These are phyloP conservation scores for Fulica atra DNA, from an alignment of 2,113 vertebrate species.

Conservation along the genomic window DNA sequence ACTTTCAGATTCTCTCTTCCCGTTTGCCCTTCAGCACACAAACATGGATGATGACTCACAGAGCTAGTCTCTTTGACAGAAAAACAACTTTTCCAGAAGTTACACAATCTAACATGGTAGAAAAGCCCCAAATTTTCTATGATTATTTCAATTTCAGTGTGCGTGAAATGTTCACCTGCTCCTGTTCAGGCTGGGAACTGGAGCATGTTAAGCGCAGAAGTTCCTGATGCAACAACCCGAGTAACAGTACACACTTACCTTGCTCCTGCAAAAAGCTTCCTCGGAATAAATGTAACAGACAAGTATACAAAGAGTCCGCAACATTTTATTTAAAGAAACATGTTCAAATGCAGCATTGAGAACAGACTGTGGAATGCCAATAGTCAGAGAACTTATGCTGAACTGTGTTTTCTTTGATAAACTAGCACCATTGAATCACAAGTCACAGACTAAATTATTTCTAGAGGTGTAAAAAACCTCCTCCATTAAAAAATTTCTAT, in stretches of 20 bases:
- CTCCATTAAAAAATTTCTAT: slow-evolving; percentile 61
- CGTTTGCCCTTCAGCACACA: neutral
- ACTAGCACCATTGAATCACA: slow-evolving; percentile 71
- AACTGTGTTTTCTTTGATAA: slow-evolving; percentile 33
- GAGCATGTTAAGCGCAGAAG: neutral
- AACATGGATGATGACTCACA: neutral
- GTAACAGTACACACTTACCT: neutral
- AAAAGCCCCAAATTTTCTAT: neutral
- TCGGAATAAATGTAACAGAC: neutral
- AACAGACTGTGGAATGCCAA: slow-evolving; percentile 24
- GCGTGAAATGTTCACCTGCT: neutral
- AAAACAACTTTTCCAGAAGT: neutral
- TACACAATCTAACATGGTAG: neutral
- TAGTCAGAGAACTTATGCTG: neutral
- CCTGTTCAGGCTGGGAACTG: neutral
- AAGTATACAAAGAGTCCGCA: slow-evolving; percentile 33
- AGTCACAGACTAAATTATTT: slow-evolving; percentile 58
- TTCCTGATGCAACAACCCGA: neutral
- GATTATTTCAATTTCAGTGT: neutral
- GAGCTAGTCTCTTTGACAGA: neutral
- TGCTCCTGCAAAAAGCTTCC: neutral
- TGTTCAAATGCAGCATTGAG: slow-evolving; percentile 61
- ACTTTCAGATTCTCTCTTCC: neutral
- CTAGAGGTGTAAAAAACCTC: slow-evolving; percentile 58
- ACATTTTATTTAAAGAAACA: slow-evolving; percentile 75